phyloP scores from a whole-genome alignment of 2,113 vertebrate genomes.

The Ia io region DNA sequence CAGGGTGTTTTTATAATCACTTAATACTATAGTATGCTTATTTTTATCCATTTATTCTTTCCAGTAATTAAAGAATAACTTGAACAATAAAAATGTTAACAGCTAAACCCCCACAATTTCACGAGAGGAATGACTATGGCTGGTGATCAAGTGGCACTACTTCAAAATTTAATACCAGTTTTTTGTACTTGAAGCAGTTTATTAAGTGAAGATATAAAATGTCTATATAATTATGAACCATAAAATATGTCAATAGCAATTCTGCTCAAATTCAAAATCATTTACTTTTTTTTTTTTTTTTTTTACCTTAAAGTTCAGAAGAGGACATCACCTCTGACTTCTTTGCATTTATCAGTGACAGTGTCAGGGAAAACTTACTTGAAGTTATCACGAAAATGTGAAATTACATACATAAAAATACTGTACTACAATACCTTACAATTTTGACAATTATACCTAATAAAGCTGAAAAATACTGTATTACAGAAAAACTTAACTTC shows the following conservation, averaged over 20 bases:
- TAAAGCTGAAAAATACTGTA: neutral
- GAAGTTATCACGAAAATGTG: neutral
- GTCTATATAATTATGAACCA: neutral
- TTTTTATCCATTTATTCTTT: slow-evolving; percentile 33
- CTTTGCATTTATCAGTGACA: neutral
- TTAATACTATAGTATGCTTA: neutral
- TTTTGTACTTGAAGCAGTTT: slow-evolving; percentile 31
- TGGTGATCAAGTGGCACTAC: neutral
- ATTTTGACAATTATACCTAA: neutral
- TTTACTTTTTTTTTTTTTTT: neutral
- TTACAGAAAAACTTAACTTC: neutral
- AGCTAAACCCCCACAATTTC: neutral
- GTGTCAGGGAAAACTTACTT: neutral
- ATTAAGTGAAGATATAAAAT: neutral
- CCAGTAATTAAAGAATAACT: slow-evolving; percentile 41
- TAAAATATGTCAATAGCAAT: neutral
- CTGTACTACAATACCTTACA: neutral
- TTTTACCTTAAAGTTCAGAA: neutral
- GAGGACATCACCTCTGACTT: neutral
- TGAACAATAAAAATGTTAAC: slow-evolving; percentile 35
- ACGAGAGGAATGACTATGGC: neutral
- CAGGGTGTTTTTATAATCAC: neutral
- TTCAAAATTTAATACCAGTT: neutral
- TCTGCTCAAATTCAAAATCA: slow-evolving; percentile 1
- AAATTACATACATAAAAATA: slow-evolving; percentile 2